Base-by-base conservation (phyloP, 2,113 vertebrate genomes). In the Pheucticus melanocephalus region DNA sequence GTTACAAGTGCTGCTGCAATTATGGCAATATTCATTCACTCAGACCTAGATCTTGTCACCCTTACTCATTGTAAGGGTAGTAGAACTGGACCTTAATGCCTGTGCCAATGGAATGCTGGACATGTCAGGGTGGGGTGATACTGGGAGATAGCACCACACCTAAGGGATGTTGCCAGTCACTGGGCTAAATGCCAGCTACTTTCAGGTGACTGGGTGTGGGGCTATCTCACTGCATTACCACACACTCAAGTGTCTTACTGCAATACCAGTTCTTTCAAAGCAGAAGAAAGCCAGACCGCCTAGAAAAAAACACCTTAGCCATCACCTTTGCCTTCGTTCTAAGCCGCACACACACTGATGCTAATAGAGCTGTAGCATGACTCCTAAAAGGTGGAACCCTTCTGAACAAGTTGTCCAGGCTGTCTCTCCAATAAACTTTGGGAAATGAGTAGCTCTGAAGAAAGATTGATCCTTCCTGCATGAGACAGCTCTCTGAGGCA, bases 101-200 rank as follows among this genome's bases (percentile, higher is more conserved):
- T 82, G 47, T 90, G 96, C 92, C 90, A 85, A 80, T 91, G 82
- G 94, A 89, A 86, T 35, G 23, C 95, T 83, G 90, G 84, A 83
- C 91, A 71, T 61, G 31, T 40, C 77, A 90, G 92, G 98, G 98
- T 93, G 98, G 96, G 94, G 96, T 5, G 97, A 98, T 96, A 95
- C 96, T 69, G 47, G 77, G 82, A 95, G 82, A 90, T 97, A 97
- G 56, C 78, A 85, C 97, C 98, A 97, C 97, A 90, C 98, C 97
- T 96, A 73, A 53, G 85, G 71, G 97, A 94, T 95, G 97, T 92
- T 97, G 94, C 77, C 70, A 96, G 84, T 89, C 59, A 42, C 20
- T 40, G 60, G 72, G 71, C 84, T 59, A 3, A 25, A 33, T 81
- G 95, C 96, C 97, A 98, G 86, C 76, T 72, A 63, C 86, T 85